Evolutionary conservation across 2,113 vertebrate species (phyloP).

Genomic region (Antechinus flavipes): DNA sequence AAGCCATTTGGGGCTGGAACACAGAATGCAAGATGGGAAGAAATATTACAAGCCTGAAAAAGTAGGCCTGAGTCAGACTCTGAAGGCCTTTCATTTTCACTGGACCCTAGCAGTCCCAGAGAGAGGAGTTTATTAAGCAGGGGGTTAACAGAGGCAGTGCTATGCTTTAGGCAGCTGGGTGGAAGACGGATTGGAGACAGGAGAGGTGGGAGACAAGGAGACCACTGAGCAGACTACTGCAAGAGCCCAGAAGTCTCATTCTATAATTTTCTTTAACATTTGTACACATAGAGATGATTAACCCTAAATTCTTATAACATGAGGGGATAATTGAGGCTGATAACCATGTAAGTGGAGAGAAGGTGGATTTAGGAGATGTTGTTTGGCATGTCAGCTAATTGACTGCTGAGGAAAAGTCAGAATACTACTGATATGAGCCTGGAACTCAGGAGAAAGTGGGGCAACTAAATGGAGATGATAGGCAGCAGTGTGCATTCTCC

Average conservation of each 20-base stretch:
- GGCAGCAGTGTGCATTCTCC: not conserved
- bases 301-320: not conserved
- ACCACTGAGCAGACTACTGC: not conserved
- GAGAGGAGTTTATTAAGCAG: not conserved
- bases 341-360: not conserved
- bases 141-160: not conserved
- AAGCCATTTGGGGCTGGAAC: not conserved
- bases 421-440: not conserved
- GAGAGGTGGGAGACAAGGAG: not conserved
- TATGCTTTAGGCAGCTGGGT: not conserved
- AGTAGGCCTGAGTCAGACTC: not conserved
- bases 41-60: not conserved
- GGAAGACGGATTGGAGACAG: not conserved
- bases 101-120: not conserved
- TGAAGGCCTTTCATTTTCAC: not conserved
- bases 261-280: not conserved
- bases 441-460: not conserved
- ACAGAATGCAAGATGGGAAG: not conserved
- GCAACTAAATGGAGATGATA: not conserved
- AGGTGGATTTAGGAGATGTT: not conserved
- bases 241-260: not conserved
- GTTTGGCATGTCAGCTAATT: not conserved
- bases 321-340: not conserved
- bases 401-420: not conserved
- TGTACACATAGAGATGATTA: not conserved